Evolutionary conservation across 2,888 invertebrate species (phyloP).

Genomic region (Nomada fabriciana): DNA sequence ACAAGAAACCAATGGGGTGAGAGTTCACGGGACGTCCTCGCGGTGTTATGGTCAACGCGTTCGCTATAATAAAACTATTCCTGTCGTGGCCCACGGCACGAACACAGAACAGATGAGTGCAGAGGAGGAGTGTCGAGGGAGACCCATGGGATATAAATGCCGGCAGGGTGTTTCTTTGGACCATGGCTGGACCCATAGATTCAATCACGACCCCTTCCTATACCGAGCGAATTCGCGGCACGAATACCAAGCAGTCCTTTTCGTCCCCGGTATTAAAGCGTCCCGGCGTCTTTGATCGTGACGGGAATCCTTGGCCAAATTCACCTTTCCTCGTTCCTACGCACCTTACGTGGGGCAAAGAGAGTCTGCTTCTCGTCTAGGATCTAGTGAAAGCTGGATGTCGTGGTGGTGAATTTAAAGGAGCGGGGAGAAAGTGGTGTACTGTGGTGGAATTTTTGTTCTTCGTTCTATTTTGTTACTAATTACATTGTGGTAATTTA

Average conservation of each 20-base stretch:
- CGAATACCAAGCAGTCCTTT: constrained; percentile 79
- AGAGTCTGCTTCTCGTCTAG: too few species aligned
- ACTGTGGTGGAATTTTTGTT: too few species aligned
- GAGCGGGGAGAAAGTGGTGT: too few species aligned
- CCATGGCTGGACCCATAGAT: constrained; percentile 74
- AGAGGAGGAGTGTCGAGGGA: constrained; percentile 37
- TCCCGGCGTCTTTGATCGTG: constrained; percentile 73
- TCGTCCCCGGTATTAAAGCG: constrained; percentile 62
- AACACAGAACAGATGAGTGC: constrained; percentile 20
- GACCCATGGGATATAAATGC: constrained; percentile 76
- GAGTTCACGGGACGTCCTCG: constrained; percentile 47
- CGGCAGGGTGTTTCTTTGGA: constrained; percentile 74
- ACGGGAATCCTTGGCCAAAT: constrained; percentile 58
- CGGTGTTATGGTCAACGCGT: constrained; percentile 74
- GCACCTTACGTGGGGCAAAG: not conserved
- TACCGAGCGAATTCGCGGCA: constrained; percentile 73
- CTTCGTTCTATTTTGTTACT: too few species aligned
- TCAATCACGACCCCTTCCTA: constrained; percentile 80
- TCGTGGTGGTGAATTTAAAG: too few species aligned
- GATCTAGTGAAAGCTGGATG: too few species aligned
- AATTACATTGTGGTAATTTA: too few species aligned
- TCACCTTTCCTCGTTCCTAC: constrained; percentile 41
- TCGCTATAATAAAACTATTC: constrained; percentile 82
- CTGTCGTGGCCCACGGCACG: constrained; percentile 49
- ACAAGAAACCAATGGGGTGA: constrained; percentile 17